phyloP scores from a whole-genome alignment of 2,888 invertebrate species.

The Cecidostiba fungosa region DNA sequence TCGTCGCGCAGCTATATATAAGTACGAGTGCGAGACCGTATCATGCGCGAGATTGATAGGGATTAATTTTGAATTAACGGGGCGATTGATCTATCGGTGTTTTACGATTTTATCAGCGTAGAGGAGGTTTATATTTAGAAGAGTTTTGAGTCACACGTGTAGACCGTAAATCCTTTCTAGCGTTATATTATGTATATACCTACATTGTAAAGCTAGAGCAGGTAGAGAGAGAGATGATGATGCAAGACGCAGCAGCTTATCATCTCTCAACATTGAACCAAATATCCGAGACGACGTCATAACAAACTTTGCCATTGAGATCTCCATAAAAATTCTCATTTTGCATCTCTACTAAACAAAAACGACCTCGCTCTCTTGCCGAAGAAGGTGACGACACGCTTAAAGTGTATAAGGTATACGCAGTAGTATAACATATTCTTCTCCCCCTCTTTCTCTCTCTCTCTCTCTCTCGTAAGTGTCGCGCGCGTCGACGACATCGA shows the following conservation, averaged over 20 bases:
- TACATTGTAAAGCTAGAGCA: no score
- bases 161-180: no score
- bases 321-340: neutral
- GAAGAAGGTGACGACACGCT: conserved; percentile 14
- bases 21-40: neutral
- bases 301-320: neutral
- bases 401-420: neutral
- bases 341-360: neutral
- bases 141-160: no score
- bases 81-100: no score
- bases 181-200: no score
- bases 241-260: neutral
- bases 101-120: no score
- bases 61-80: neutral
- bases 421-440: neutral
- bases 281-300: neutral
- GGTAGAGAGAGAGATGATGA: no score
- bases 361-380: neutral
- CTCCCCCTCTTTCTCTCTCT: no score
- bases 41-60: neutral
- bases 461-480: neutral
- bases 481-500: neutral
- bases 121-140: no score
- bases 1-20: neutral
- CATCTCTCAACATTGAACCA: conserved; percentile 15